Conservation (phyloP, 2,113 vertebrate genomes). For the Ivindomyrus marchei region DNA sequence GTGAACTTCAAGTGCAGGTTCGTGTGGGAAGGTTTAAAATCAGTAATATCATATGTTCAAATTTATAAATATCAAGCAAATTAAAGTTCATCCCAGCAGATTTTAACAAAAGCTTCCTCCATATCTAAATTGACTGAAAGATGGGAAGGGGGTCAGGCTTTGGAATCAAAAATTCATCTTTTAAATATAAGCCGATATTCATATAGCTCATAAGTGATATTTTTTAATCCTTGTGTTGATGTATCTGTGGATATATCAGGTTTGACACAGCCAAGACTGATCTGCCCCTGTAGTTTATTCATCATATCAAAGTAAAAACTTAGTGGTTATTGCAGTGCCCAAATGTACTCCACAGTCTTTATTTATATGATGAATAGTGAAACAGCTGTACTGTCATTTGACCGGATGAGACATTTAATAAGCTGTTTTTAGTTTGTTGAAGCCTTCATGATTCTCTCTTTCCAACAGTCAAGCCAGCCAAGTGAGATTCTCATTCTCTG, state of each 20-base stretch:
- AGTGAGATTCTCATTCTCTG: background rate
- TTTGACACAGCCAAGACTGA: background rate
- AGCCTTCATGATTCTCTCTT: background rate
- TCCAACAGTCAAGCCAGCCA: background rate
- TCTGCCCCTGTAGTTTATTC: background rate
- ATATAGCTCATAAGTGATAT: background rate
- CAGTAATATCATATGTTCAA: background rate
- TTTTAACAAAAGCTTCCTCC: background rate
- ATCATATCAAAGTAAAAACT: background rate
- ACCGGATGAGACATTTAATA: background rate
- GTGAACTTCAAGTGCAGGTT: background rate
- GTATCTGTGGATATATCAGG: background rate
- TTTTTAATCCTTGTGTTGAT: background rate
- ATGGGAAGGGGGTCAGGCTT: background rate
- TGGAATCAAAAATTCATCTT: background rate
- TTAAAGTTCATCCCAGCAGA: background rate
- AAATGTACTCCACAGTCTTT: background rate
- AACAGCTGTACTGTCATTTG: background rate
- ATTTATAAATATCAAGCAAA: background rate
- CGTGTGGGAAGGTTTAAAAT: background rate
- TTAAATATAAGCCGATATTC: background rate
- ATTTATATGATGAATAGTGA: background rate
- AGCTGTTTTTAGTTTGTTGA: background rate
- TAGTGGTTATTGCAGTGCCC: background rate
- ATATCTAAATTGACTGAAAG: background rate